Evolutionary conservation across 2,888 invertebrate species (phyloP).

Genomic region (Mayetiola destructor): DNA sequence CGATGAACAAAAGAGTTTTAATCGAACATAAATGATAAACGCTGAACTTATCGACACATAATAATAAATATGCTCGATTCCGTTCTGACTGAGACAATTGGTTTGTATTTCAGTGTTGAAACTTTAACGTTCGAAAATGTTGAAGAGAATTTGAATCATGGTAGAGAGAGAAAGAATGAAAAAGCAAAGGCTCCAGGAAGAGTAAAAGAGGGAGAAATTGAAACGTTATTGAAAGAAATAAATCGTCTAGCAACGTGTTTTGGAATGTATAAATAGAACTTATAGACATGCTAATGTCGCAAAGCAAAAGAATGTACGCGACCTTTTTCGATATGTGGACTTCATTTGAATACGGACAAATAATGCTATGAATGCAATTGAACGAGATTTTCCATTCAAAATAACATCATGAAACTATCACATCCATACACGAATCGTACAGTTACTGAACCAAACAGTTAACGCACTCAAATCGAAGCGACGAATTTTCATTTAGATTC

Average conservation of each 20-base stretch:
- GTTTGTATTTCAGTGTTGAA: not conserved
- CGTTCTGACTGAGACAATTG: not conserved
- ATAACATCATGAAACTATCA: too few relatives aligned
- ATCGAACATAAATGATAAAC: not conserved
- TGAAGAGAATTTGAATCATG: too few relatives aligned
- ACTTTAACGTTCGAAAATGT: not conserved
- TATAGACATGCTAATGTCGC: too few relatives aligned
- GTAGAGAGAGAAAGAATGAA: too few relatives aligned
- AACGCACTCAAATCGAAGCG: slow-evolving; percentile 6
- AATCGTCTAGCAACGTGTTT: not conserved
- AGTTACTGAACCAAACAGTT: too few relatives aligned
- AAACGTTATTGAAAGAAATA: slow-evolving; percentile 6
- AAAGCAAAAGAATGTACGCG: not conserved
- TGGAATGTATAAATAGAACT: not conserved
- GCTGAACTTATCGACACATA: not conserved
- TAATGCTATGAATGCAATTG: not conserved
- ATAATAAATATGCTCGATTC: not conserved
- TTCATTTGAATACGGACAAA: too few relatives aligned
- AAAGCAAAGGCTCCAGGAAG: too few relatives aligned
- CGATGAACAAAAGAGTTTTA: not conserved
- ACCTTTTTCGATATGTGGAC: not conserved
- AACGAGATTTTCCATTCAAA: slow-evolving; percentile 8
- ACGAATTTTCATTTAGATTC: slow-evolving; percentile 5
- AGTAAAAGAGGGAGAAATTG: slow-evolving; percentile 1
- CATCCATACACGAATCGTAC: not conserved